Evolutionary conservation across 2,113 vertebrate species (phyloP), one percentile per base, ranked within the genome.

Genomic region (Festucalex cinctus): DNA sequence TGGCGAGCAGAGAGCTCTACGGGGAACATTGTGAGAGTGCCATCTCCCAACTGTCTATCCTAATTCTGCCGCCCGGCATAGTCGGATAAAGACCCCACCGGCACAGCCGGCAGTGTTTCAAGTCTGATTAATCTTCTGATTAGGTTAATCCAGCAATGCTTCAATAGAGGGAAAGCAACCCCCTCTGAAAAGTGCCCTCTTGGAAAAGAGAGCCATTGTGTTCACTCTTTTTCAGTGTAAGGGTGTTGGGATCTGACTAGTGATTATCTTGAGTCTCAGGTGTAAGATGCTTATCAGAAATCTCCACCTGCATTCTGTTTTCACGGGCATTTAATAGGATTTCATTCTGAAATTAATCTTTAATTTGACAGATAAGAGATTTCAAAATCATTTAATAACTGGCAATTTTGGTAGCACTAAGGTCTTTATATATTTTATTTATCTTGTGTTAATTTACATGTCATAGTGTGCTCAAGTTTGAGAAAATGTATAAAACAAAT

Each of bases 51-150:
- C 74, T 68, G 76, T 73, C 73, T 62, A 53, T 77, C 71, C 77
- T 84, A 67, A 81, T 78, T 79, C 88, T 73, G 75, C 74, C 76
- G 75, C 76, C 67, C 59, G 7, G 66, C 70, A 61, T 66, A 75
- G 73, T 74, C 48, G 59, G 82, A 76, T 86, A 77, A 85, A 78
- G 83, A 79, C 74, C 80, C 87, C 82, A 86, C 81, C 69, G 63
- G 81, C 77, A 56, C 73, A 69, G 83, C 79, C 83, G 85, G 74
- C 53, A 66, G 79, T 86, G 81, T 87, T 91, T 88, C 81, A 85
- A 87, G 84, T 85, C 82, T 79, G 86, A 83, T 88, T 91, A 84
- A 86, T 87, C 83, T 83, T 83, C 75, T 90, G 90, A 92, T 92
- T 90, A 84, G 80, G 79, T 83, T 91, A 89, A 91, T 89, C 86